Evolutionary conservation across 2,113 vertebrate species (phyloP), one percentile per base, ranked within the genome.

Genomic region (Acanthisitta chloris): DNA sequence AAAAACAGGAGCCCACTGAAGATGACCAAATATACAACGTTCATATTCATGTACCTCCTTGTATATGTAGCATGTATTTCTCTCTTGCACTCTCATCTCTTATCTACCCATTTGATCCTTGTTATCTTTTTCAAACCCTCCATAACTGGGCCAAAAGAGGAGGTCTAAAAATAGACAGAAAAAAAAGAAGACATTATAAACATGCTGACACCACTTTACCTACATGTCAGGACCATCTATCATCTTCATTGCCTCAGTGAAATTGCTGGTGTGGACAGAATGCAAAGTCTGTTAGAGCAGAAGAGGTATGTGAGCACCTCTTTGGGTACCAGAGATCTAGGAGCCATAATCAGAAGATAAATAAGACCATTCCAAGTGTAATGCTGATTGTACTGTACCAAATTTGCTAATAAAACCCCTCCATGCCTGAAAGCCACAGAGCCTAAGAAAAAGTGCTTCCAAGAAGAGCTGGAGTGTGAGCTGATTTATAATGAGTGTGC

Each of bases 231-330:
- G 67, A 33, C 14, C 81, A 90, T 94, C 66, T 34, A 48, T 80
- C 92, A 69, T 81, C n/a, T 81, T 61, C 90, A 65, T 26, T 78
- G 26, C 84, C 76, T 52, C 76, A 8, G 21, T n/a, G 82, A 69
- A 92, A 88, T 6, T 65, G 80, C 81, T 81, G 69, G 3, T 76
- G 93, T 65, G 92, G 64, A 84, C 82, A 92, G 93, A 90, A 82
- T 78, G 33, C 46, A 83, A 88, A 94, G 45, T 10, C 21, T 54
- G 61, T 5, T 28, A 8, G 52, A 49, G 84, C 3, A 90, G 73
- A 29, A 66, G 88, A 33, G 64, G 43, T 48, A 33, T 66, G 45
- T 42, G 74, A 91, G 86, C 72, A 14, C 73, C 59, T 85, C 67
- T 59, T 81, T 66, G 72, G 13, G 13, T 20, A 34, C 13, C 70